Evolutionary conservation across 2,797 vertebrate species (phyloP).

Genomic region (Spheniscus humboldti): DNA sequence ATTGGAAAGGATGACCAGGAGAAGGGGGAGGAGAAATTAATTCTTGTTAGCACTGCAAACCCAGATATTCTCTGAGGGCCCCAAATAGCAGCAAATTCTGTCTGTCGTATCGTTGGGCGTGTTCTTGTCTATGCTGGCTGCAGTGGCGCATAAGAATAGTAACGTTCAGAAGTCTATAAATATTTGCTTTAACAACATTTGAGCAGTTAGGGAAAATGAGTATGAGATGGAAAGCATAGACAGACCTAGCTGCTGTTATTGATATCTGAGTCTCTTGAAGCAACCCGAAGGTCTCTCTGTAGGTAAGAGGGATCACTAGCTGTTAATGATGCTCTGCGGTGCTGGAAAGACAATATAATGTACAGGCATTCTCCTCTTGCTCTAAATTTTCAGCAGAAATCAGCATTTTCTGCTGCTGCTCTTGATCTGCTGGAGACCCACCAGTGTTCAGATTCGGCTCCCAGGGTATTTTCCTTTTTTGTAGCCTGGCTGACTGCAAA

Average conservation of each 20-base stretch:
- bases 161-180: neutral
- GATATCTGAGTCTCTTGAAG: neutral
- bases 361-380: neutral
- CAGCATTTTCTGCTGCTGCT: neutral
- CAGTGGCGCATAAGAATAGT: neutral
- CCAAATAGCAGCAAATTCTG: neutral
- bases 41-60: neutral
- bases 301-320: neutral
- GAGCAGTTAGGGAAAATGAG: neutral
- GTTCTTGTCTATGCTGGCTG: neutral
- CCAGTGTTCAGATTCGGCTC: neutral
- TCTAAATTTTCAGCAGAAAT: neutral
- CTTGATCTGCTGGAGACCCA: neutral
- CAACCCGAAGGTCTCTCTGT: neutral
- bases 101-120: rapidly evolving
- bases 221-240: neutral
- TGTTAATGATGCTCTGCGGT: neutral
- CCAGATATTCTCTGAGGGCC: neutral
- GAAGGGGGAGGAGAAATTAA: neutral
- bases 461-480: neutral
- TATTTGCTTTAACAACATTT: neutral
- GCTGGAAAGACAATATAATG: neutral
- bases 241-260: neutral
- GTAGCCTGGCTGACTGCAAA: neutral
- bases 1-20: neutral